Conservation (phyloP, 2,888 invertebrate species). For the Epirrita christyi region DNA sequence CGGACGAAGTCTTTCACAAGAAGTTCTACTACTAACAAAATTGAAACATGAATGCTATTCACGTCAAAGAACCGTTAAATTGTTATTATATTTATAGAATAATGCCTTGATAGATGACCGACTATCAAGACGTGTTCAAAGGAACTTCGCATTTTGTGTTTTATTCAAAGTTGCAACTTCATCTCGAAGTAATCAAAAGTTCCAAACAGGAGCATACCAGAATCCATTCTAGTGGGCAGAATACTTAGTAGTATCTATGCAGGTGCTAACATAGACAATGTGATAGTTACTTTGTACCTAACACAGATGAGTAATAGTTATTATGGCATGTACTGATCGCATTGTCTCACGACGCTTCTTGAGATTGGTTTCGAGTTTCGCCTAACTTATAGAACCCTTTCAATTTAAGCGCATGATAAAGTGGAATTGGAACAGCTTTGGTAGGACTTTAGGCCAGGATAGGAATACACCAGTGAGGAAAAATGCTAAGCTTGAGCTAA, state of each 20-base stretch:
- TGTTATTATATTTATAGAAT: no score
- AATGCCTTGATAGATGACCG: no score
- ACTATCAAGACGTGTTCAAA: no score
- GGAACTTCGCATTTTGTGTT: not conserved
- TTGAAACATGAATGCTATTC: no score
- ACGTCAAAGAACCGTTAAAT: no score
- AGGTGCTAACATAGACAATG: not conserved
- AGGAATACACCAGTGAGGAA: no score
- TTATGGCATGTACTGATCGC: not conserved
- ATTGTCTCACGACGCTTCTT: not conserved
- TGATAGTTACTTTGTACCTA: not conserved
- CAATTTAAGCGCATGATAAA: slow-evolving; percentile 6
- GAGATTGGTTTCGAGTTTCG: slow-evolving; percentile 2
- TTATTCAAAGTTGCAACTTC: slow-evolving; percentile 1
- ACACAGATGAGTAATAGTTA: not conserved
- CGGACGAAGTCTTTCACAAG: no score
- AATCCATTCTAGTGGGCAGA: not conserved
- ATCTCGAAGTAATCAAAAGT: slow-evolving; percentile 17
- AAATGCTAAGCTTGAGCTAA: no score
- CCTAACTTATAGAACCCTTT: slow-evolving; percentile 3
- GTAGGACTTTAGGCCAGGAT: no score
- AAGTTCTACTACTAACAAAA: no score
- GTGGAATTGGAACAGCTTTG: not conserved
- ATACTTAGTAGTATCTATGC: not conserved
- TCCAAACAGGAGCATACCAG: slow-evolving; percentile 4